Evolutionary conservation across 2,797 vertebrate genomes (phyloP), one percentile per base, ranked within the genome.

Genomic region (Podarcis siculus): DNA sequence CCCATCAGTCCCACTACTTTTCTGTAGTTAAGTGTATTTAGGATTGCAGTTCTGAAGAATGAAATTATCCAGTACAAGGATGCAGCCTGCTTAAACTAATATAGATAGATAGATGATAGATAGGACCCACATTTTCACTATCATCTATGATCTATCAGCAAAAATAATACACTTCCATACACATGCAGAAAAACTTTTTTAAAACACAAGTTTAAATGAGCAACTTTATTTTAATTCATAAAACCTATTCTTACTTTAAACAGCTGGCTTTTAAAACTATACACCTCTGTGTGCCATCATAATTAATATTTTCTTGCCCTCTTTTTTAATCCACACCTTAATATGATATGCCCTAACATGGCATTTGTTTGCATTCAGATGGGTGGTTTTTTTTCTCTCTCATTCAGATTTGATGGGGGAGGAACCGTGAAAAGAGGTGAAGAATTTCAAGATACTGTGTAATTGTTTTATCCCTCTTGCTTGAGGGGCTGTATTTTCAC

Each of bases 401-500:
- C 15, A 75, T 2, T 83, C 30, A 12, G 45, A 19, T 0, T 21
- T 83, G 79, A 15, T 55, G 27, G 84, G 72, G 77, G 55, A 88
- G 78, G 64, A 37, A 87, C 45, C 69, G 35, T 30, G 49, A 86
- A 92, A 89, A 85, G 27, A 71, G 37, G 35, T 64, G 71, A 79
- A 88, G 82, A 87, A 83, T 82, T 42, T 92, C n/a, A 58, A n/a
- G 0, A 35, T 35, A 32, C 17, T 12, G 0, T 55, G 12, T 81
- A 69, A 42, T 79, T 79, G 69, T 91, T 91, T 93, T 87, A 37
- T 90, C 30, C 42, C 3, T 81, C 0, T 0, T 55, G 37, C 73
- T 83, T 78, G 35, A 81, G 86, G 49, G 87, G 87, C 66, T 17
- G 35, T 72, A n/a, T 86, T 92, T 90, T 84, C 58, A 55, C 67